Percentiles rank a stretch among this genome's conserved stretches.
Evolutionary conservation across 2,113 vertebrate genomes (phyloP).

Genomic region (Podarcis muralis): DNA sequence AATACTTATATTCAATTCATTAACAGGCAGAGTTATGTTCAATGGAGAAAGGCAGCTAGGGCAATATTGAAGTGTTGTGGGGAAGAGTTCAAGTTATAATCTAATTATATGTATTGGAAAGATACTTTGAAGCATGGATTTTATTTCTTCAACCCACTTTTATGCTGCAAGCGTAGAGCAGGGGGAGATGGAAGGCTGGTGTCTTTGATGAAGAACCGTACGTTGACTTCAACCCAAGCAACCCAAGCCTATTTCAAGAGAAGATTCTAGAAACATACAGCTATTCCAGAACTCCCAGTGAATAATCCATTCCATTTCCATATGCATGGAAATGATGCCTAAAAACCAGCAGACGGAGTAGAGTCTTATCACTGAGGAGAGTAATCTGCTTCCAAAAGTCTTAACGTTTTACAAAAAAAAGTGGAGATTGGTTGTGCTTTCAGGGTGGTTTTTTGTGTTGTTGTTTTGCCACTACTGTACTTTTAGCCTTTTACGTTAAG

Average conservation of each 20-base stretch:
- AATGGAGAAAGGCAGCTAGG: not conserved
- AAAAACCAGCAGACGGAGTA: constrained; percentile 29
- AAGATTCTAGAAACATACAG: not conserved
- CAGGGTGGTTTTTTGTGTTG: not conserved
- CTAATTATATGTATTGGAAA: not conserved
- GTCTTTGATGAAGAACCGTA: not conserved
- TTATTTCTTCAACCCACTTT: not conserved
- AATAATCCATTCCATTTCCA: constrained; percentile 50
- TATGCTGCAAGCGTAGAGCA: not conserved
- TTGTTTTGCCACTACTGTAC: not conserved
- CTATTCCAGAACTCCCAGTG: constrained; percentile 5
- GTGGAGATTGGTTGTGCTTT: not conserved
- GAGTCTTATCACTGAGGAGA: not conserved
- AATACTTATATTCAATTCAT: not conserved
- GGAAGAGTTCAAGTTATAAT: not conserved
- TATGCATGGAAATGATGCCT: constrained; percentile 27
- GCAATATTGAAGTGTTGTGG: not conserved
- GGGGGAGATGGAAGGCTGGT: not conserved
- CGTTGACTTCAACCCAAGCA: not conserved
- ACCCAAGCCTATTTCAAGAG: constrained; percentile 21
- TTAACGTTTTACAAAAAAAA: not conserved
- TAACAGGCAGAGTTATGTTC: not conserved
- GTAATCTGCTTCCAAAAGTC: not conserved
- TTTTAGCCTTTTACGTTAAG: not conserved
- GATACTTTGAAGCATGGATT: not conserved